phyloP scores from a whole-genome alignment of 2,113 vertebrate species.

The Pogonocichla stellata region DNA sequence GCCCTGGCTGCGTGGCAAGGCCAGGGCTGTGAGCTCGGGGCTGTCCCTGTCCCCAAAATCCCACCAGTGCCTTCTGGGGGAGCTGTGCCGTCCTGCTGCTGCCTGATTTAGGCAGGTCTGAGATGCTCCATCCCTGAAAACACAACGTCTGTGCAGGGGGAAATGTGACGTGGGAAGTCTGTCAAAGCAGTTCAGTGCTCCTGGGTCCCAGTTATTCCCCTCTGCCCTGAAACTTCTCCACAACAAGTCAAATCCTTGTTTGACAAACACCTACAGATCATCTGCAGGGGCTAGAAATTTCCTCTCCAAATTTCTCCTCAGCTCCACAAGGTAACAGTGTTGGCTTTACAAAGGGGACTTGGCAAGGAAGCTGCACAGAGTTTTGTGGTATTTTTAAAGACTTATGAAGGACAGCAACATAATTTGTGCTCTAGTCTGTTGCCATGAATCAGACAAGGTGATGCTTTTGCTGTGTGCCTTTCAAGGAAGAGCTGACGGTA shows the following conservation, averaged over 20 bases:
- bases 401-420: not conserved
- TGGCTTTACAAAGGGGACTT: not conserved
- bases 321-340: not conserved
- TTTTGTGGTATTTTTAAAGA: not conserved
- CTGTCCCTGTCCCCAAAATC: not conserved
- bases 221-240: not conserved
- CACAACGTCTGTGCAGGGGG: accelerated
- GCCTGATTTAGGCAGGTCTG: not conserved
- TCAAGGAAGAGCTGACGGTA: not conserved
- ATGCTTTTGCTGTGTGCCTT: not conserved
- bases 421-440: not conserved
- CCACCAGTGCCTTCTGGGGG: accelerated
- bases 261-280: slow-evolving; percentile 26
- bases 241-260: not conserved
- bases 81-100: not conserved
- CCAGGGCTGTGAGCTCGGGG: not conserved
- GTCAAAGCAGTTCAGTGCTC: not conserved
- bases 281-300: slow-evolving; percentile 28
- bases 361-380: not conserved
- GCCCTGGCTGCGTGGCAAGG: accelerated
- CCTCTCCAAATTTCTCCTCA: not conserved
- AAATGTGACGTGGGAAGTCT: not conserved
- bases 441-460: not conserved
- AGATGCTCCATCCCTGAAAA: not conserved
- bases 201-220: not conserved